Base-by-base conservation (phyloP, 1,140 invertebrate genomes). In the Drosophila kikkawai region DNA sequence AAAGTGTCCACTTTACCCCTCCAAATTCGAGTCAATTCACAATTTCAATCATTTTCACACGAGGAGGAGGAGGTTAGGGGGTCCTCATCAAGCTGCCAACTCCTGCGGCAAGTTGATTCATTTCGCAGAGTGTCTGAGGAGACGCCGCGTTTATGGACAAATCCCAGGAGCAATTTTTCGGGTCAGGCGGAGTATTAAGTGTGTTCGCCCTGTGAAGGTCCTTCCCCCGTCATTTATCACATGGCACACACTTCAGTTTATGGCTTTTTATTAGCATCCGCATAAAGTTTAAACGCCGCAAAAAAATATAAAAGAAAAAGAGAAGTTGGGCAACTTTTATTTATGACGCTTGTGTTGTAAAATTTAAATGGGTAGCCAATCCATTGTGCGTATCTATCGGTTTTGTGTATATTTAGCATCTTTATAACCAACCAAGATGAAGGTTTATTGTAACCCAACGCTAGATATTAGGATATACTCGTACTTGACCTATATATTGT, bases 111-210 rank as follows among this genome's bases (percentile, higher is more conserved):
- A 76, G 42, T 68, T 70, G 51, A 78, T 78, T 78, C 45, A 78
- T 78, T 70, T 78, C 34, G 51, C 57, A 42, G 75, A 78, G 75
- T 78, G 75, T 69, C 64, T 45, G 19, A 57, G 41, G 29, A 45
- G 37, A 58, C 58, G 61, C 61, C 45, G 12, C 19, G 61, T 68
- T 76, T 68, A 78, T 78, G 74, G 64, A 55, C 36, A 78, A 78
- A 78, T 78, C 75, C 75, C 65, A 78, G 75, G 65, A 75, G 75
- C 64, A 69, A 63, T 57, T 77, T 77, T 68, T 44, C 4, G 53
- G 60, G 48, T 59, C 41, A 56, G 53, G 42, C 26, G 29, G 42
- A 50, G 53, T 61, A 77, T 56, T 56, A 69, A 39, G 34, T 15
- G 51, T 15, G 11, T 36, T 11, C 32, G 36, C 13, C 19, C 57